Base-by-base conservation (phyloP, 2,797 vertebrate genomes). In the Dendrocincla tyrannina region DNA sequence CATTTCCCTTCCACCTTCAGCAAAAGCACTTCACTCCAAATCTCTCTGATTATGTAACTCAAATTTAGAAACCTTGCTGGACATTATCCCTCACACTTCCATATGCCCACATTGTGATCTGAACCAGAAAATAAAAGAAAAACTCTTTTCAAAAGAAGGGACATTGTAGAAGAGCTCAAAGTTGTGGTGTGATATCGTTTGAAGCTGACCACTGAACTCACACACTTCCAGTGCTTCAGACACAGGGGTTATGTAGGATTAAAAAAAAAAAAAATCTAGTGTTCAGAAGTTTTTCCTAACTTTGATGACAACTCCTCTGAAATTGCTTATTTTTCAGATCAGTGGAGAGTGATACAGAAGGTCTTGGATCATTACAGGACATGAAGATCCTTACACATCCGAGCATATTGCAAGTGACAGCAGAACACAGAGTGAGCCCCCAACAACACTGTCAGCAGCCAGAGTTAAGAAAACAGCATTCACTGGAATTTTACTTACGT, bases 311-410 rank as follows among this genome's bases (percentile, higher is more conserved):
- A 84, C 74, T 94, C 78, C 88, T 95, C 91, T 95, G 88, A 96
- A 98, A 97, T 91, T 96, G 90, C 96, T 98, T 97, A 97, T 98
- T 98, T 98, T 96, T 97, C 96, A 97, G 97, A 97, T 97, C 96
- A 97, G 52, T 95, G 89, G 93, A 97, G 97, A 96, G 90, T 94
- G 91, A 96, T 93, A 92, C 86, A 85, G 87, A 94, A 95, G 91
- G 94, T 92, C 94, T 88, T 79, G 91, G 78, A 97, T 96, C 87
- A 96, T 96, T 97, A 97, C 39, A 95, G 94, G 97, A 97, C 82
- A 96, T 94, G 92, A 97, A 94, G 89, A 94, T 96, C 69, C 88
- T 95, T 97, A 95, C 63, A 97, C 63, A 84, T 95, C 77, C 79
- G 72, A 96, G 88, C 90, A 92, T 95, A 91, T 77, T 82, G 79